Base-by-base conservation (phyloP, 1,140 invertebrate genomes). In the Phymastichus coffea region DNA sequence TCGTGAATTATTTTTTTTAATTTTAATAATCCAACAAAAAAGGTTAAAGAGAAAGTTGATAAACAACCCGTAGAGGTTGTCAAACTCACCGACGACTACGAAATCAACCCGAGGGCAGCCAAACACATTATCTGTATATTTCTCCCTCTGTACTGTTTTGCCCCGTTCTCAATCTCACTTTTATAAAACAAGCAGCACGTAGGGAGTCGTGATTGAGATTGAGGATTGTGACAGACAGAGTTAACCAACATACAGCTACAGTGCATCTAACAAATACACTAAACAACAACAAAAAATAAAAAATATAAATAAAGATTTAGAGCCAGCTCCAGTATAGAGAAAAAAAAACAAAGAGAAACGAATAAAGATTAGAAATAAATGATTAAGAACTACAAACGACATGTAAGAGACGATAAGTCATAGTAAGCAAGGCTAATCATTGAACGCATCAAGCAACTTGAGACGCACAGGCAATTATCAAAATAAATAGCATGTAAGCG, bases 221-320 rank as follows among this genome's bases (percentile, higher is more conserved):
- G 76, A 78, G 75, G 73, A 70, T 60, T 73, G 72, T 77, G 75
- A 78, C 73, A 78, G 76, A 78, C 68, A 77, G 77, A 79, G 73
- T 71, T 78, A 80, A 77, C 72, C 76, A 77, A 77, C 72, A 80
- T 75, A 80, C 78, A 80, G 78, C 77, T 80, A 80, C 78, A 80
- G 78, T 79, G 76, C 77, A 80, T 80, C 77, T 80, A 80, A 77
- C 73, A 80, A 80, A 79, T 79, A 77, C 73, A 79, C 74, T 77
- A 78, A 79, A 79, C 71, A 78, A 76, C 70, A 78, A 78, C 67
- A 75, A 78, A 78, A 77, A 75, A 78, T 77, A 78, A 77, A 74
- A 78, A 74, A 78, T 72, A 78, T 77, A 78, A 77, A 79, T 71
- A 75, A 78, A 77, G 65, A 68, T 64, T 63, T 54, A 57, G 57